phyloP scores from a whole-genome alignment of 2,113 vertebrate species.

The Apteryx mantelli region DNA sequence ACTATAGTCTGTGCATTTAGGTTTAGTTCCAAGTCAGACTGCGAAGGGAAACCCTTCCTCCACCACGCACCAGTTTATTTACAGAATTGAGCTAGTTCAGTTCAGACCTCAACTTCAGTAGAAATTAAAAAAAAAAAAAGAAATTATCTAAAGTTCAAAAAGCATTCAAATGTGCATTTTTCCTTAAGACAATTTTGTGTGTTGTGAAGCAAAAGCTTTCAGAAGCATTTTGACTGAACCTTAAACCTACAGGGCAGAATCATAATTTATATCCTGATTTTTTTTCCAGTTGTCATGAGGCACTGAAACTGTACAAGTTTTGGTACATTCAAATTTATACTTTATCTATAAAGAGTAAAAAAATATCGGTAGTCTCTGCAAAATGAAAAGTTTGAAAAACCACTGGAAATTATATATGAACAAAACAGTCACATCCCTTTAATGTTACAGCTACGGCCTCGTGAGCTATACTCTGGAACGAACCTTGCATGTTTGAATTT shows the following conservation, averaged over 20 bases:
- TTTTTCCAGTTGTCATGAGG: neutral
- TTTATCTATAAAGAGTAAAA: neutral
- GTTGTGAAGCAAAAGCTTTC: neutral
- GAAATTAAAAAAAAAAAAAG: neutral
- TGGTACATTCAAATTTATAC: neutral
- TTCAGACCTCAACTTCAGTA: neutral
- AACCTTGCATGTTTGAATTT: neutral
- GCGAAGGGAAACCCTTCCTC: neutral
- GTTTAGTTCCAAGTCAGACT: neutral
- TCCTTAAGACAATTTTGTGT: neutral
- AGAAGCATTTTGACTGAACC: neutral
- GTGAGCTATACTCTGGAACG: neutral
- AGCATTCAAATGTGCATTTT: neutral
- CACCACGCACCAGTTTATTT: accelerated
- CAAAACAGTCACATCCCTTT: neutral
- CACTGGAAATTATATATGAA: neutral
- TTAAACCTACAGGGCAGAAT: neutral
- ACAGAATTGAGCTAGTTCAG: neutral
- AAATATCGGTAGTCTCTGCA: neutral
- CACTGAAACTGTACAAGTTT: neutral
- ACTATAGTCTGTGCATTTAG: neutral
- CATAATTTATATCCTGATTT: neutral
- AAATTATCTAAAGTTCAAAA: neutral
- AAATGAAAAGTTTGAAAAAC: neutral
- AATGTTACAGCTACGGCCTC: neutral